Base-by-base conservation (phyloP, 2,113 vertebrate species). In the Barnardius zonarius region DNA sequence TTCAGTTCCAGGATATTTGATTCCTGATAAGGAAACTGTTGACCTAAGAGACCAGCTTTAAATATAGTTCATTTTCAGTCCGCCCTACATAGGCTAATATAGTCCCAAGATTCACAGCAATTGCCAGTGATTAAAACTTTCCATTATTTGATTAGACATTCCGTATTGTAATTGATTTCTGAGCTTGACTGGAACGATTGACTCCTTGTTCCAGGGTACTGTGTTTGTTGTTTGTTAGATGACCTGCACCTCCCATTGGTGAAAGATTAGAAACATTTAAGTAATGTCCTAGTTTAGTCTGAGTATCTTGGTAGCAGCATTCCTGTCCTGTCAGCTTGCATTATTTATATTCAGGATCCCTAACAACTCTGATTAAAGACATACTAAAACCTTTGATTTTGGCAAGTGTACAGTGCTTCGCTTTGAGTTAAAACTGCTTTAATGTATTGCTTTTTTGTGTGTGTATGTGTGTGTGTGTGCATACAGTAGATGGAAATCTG, bases 1-100 rank as follows among this genome's bases (percentile, higher is more conserved):
- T 97, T 97, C 90, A 86, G 91, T 98, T 98, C 83, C 84, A 97
- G 95, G 92, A 96, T 97, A 96, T 94, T 96, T 97, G 93, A 96
- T 96, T 96, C 97, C 95, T 97, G 96, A 96, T 98, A 97, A 97
- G 96, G 97, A 97, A 98, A 96, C 96, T 93, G 96, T 97, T 98
- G 96, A 97, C 94, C 95, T 97, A 96, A 95, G 95, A 97, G 97
- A 92, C 89, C 14, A 4, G 96, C 87, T 98, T 96, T 97, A 98
- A 97, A 97, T 96, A 96, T 92, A 93, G 90, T 96, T 95, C 88
- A 66, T 97, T 97, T 95, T 96, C 75, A 91, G 95, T 95, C 92
- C 8, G 72, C 69, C 93, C 82, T 87, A 90, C 86, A 93, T 95
- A 95, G 51, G 62, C 76, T 82, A 90, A 90, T 95, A 66, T 33